Evolutionary conservation across 1,140 invertebrate genomes (phyloP), one percentile per base, ranked within the genome.

Genomic region (Cepaea nemoralis): DNA sequence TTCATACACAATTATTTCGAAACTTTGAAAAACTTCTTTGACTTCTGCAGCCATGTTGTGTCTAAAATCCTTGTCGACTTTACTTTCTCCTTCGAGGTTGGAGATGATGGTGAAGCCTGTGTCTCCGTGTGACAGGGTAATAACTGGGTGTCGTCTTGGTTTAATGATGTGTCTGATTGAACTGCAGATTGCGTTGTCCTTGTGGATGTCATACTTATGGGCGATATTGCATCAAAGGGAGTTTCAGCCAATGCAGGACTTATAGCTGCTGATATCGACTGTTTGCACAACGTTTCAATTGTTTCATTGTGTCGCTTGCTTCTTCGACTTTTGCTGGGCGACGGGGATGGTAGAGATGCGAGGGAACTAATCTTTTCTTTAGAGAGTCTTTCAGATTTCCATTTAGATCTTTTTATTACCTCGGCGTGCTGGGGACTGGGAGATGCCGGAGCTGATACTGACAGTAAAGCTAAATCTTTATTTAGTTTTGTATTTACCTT

Each of bases 1-100:
- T 42, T 14, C 16, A 8, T 40, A 22, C 24, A 35, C 81, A 90
- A 88, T 90, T 83, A 90, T 87, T 90, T 90, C 86, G 88, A 90
- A 88, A 89, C 88, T 90, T 90, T 90, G 82, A 90, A 90, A 82
- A 90, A 88, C 81, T 85, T 88, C 77, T 86, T 89, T n/a, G 89
- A 85, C 77, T 87, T 89, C 69, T 87, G 86, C 63, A 90, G 85
- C 85, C 88, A 90, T 50, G 78, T 84, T 27, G 86, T 84, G 77
- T 90, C 88, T 77, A 89, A 83, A 85, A 90, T 86, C 82, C 84
- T 75, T 81, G 82, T 84, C n/a, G 40, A 50, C 45, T 86, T 89
- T 33, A 86, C 85, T 27, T 88, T 85, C n/a, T 85, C 85, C 22
- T 14, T 48, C 50, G 84, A 80, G 35, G 76, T 67, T 27, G 81